phyloP scores from a whole-genome alignment of 2,888 invertebrate species.

The Enoplolaimus lenunculus region DNA sequence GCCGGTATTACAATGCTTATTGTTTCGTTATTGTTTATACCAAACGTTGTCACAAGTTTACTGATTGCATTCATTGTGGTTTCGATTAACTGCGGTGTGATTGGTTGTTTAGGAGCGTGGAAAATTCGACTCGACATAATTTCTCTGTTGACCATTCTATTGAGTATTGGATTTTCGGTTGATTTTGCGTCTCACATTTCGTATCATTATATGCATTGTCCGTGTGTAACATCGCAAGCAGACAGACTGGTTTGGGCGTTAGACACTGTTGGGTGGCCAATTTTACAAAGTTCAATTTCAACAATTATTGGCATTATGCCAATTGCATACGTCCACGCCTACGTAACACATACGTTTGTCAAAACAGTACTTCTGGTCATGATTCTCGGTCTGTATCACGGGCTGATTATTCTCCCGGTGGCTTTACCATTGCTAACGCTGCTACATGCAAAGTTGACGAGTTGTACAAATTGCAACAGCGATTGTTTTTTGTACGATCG shows the following conservation, averaged over 20 bases:
- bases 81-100: constrained; percentile 24
- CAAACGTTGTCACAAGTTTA: constrained; percentile 13
- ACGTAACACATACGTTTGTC: constrained; percentile 21
- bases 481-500: no score
- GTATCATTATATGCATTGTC: constrained; percentile 19
- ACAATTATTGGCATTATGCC: constrained; percentile 22
- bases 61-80: constrained; percentile 14
- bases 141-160: constrained; percentile 24
- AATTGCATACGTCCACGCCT: constrained; percentile 17
- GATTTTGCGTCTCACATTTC: constrained; percentile 24
- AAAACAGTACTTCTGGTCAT: constrained; percentile 23
- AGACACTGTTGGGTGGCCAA: constrained; percentile 22
- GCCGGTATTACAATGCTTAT: constrained; percentile 11
- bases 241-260: constrained; percentile 1
- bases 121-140: constrained; percentile 25
- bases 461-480: no score
- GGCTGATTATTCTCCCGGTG: constrained; percentile 21
- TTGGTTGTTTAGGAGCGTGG: constrained; percentile 18
- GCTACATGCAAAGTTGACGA: no score
- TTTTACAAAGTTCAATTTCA: constrained; percentile 22
- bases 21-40: constrained; percentile 17
- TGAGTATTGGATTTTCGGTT: constrained; percentile 25
- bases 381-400: constrained; percentile 22
- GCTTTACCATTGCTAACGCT: constrained; percentile 13
- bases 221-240: not conserved